These are phyloP conservation scores for Brachymystax lenok DNA, from an alignment of 2,797 vertebrate genomes.

Conservation along the genomic window DNA sequence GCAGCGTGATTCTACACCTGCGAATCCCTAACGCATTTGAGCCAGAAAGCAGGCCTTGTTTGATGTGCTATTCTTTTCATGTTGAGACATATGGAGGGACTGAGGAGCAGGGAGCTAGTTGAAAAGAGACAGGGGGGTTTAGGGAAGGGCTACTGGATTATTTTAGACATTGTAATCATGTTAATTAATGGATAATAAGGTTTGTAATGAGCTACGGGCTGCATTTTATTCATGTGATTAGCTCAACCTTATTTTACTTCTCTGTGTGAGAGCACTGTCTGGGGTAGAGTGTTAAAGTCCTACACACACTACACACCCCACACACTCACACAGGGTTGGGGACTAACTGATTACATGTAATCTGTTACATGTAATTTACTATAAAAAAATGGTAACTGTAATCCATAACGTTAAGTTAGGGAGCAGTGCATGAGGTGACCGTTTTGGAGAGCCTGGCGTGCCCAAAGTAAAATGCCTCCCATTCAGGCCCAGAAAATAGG, in stretches of 20 bases:
- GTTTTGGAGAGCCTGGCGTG: too few species aligned
- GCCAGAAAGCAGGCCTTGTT: slow-evolving; percentile 72
- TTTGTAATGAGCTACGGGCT: slow-evolving; percentile 77
- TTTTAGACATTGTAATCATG: slow-evolving; percentile 81
- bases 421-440: too few species aligned
- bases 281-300: slow-evolving; percentile 42
- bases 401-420: too few species aligned
- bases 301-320: slow-evolving; percentile 51
- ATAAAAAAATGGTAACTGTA: too few species aligned
- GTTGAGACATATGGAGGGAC: slow-evolving; percentile 68
- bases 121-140: slow-evolving; percentile 64
- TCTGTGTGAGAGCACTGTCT: slow-evolving; percentile 59
- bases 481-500: too few species aligned
- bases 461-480: too few species aligned
- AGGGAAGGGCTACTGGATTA: slow-evolving; percentile 65
- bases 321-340: background rate
- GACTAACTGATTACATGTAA: too few species aligned
- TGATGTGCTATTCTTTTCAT: slow-evolving; percentile 85
- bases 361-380: too few species aligned
- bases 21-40: slow-evolving; percentile 73
- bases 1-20: slow-evolving; percentile 72
- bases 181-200: slow-evolving; percentile 83
- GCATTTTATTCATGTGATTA: slow-evolving; percentile 77
- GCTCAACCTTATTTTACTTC: slow-evolving; percentile 60
- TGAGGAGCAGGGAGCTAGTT: slow-evolving; percentile 70